Base-by-base conservation (phyloP, 2,113 vertebrate genomes). In the Cinclus mexicanus region DNA sequence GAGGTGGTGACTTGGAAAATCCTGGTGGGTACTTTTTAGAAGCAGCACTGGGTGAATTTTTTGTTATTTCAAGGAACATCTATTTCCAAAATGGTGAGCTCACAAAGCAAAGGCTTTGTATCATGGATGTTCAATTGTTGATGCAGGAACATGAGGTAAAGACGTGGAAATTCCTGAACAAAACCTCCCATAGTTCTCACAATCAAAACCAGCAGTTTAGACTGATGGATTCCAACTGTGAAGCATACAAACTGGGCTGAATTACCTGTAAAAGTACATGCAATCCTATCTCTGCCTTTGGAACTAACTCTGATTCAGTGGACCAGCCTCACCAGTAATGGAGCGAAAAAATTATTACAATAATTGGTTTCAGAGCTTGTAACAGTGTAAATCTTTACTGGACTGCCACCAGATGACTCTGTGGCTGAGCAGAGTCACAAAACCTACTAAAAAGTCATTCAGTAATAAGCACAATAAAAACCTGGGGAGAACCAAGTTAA, bases 291-390 rank as follows among this genome's bases (percentile, higher is more conserved):
- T 1, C 21, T 80, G 35, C 37, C n/a, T 71, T 61, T 70, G 67
- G 39, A 79, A n/a, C 25, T 29, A 15, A 23, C 24, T 64, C 39
- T 55, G 49, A 50, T 11, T 76, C n/a, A 6, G 24, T 70, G 52
- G 37, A 59, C 16, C 23, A 42, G 11, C 7, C 35, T 47, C 25
- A 47, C 16, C 11, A 60, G 29, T 29, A 72, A 80, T 6, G 0
- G 0, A 64, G 11, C 2, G 35, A 71, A 55, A 64, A 83, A 53
- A 14, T 10, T 0, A 28, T 70, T n/a, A 14, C 28, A 52, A 2
- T 59, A 71, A 83, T 4, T 84, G 81, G 20, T 37, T 61, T 77
- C 46, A 41, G 68, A 89, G 18, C 21, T 28, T 71, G 28, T n/a
- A 95, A n/a, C 16, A 44, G 16, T 10, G 22, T n/a, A 47, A 74